These are phyloP conservation scores for Caenorhabditis macrosperma DNA, from an alignment of 2,888 invertebrate genomes.

Conservation along the genomic window DNA sequence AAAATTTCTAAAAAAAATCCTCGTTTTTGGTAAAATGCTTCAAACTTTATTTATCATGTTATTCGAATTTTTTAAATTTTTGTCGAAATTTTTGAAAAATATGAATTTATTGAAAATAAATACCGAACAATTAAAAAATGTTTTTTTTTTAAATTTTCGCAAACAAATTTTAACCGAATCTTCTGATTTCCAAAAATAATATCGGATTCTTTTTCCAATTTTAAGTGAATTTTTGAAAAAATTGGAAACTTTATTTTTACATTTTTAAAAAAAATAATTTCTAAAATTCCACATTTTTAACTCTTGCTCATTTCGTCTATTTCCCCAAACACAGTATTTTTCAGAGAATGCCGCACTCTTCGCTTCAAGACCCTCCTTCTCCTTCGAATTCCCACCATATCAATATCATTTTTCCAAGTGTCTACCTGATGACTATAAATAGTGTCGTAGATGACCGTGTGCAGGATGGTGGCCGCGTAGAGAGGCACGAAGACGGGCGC, in stretches of 20 bases:
- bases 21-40: neutral
- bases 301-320: too few species aligned
- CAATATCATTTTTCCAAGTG: too few species aligned
- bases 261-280: too few species aligned
- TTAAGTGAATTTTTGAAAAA: too few species aligned
- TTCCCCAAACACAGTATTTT: too few species aligned
- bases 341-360: too few species aligned
- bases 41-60: neutral
- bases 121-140: neutral
- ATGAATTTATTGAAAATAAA: too few species aligned
- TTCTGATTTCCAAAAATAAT: neutral
- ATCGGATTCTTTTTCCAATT: neutral
- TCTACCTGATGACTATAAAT: conserved; percentile 96
- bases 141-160: neutral
- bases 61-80: neutral
- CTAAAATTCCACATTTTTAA: too few species aligned
- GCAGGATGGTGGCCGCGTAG: conserved; percentile 87
- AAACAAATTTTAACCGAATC: neutral
- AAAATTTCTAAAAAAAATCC: neutral
- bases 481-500: conserved; percentile 74
- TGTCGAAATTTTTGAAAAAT: too few species aligned
- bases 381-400: too few species aligned
- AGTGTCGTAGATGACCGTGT: conserved; percentile 97
- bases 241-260: too few species aligned
- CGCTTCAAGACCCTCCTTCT: too few species aligned